Base-by-base conservation (phyloP, 1,140 invertebrate genomes). In the Heliconius nattereri region DNA sequence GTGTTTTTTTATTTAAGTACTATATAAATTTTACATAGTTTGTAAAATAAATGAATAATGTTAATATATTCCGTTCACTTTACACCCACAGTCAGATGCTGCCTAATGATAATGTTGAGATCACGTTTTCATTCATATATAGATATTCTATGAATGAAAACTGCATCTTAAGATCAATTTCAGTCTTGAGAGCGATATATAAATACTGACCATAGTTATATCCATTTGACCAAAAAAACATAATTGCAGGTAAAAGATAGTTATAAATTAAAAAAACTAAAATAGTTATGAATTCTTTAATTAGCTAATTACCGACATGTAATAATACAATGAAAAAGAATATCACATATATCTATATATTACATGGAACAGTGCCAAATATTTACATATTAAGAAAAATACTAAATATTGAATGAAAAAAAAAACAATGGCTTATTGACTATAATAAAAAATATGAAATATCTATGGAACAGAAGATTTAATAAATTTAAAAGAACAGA, bases 321-420 rank as follows among this genome's bases (percentile, higher is more conserved):
- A 81, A 83, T 75, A 83, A 83, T 83, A 83, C 71, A 85, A 81
- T 80, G 81, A 81, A 85, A 74, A 85, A 81, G 80, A 81, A 85
- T 82, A 82, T 71, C 45, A 78, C 54, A 45, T 60, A 54, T 73
- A 29, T 73, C 45, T 57, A 73, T 60, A 78, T 71, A 73, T 73
- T 23, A 66, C 52, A 73, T 40, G 71, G n/a, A 78, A 78, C 60
- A 78, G 75, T 72, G 66, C 70, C 37, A 54, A 70, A 35, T 60
- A 32, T 73, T 71, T 75, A 80, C 75, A 73, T 52, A 20, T 20
- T 19, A 45, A 54, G 23, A 11, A 23, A 60, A 74, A 40, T 76
- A 76, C 19, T 45, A 45, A 6, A 45, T 45, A 16, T 45, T 45
- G 40, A 16, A 45, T 45, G 13, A 45, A 45, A 16, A 45, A 40